Evolutionary conservation across 64 coral and sea anemone species (phyloP).

Genomic region (Stichodactyla helianthus): DNA sequence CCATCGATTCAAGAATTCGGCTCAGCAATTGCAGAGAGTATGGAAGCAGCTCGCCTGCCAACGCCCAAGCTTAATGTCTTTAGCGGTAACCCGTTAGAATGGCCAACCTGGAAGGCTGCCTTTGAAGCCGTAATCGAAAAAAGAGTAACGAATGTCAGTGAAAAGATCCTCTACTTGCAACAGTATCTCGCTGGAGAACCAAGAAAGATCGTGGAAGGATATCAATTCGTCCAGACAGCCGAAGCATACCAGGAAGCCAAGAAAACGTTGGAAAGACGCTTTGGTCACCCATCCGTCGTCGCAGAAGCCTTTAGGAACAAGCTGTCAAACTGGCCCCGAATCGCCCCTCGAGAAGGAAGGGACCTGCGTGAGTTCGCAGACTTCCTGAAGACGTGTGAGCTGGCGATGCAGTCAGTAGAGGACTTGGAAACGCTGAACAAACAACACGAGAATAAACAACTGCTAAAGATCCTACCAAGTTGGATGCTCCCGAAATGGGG

Average conservation of each 20-base stretch:
- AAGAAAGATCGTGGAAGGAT: conserved; percentile 21
- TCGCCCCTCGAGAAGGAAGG: conserved; percentile 24
- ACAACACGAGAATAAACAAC: conserved; percentile 37
- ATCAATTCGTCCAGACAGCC: conserved; percentile 10
- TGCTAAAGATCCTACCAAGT: conserved; percentile 11
- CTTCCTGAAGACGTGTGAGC: conserved; percentile 26
- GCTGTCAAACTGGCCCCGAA: conserved; percentile 44
- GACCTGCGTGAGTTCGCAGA: conserved; percentile 35
- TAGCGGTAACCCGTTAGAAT: conserved; percentile 17
- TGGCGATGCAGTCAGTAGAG: conserved; percentile 40
- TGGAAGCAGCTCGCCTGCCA: conserved; percentile 15
- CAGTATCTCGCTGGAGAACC: conserved; percentile 14
- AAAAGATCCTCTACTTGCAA: conserved; percentile 10
- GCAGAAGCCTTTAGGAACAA: conserved; percentile 16
- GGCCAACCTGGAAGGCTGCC: conserved; percentile 28
- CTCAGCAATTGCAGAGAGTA: neutral
- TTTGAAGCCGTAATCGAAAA: conserved; percentile 31
- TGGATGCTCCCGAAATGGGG: conserved; percentile 38
- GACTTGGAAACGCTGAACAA: conserved; percentile 40
- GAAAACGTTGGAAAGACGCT: conserved; percentile 1
- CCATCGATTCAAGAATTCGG: neutral
- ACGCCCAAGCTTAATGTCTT: conserved; percentile 15
- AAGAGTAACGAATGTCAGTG: neutral
- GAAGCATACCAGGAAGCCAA: conserved; percentile 19
- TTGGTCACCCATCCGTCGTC: conserved; percentile 10